These are phyloP conservation scores for Apodemia mormo DNA, from an alignment of 2,888 invertebrate genomes.

Conservation along the genomic window DNA sequence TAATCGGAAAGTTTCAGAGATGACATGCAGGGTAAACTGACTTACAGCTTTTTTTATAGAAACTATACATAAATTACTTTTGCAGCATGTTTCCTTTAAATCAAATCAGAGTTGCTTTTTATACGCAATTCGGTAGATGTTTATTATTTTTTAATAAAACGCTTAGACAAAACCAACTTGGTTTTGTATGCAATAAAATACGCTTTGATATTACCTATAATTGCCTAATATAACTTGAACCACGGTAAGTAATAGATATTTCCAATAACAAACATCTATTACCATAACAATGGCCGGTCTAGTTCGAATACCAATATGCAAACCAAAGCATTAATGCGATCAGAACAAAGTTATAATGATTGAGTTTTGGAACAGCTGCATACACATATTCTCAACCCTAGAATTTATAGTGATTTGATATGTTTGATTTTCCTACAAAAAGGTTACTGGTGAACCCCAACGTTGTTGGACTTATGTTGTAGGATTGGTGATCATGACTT, in stretches of 20 bases:
- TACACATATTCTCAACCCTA: neutral
- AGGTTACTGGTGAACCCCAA: no score
- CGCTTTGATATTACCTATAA: neutral
- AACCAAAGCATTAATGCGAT: conserved; percentile 17
- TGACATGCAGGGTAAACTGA: no score
- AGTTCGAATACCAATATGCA: conserved; percentile 18
- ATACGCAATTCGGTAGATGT: no score
- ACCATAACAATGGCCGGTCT: conserved; percentile 14
- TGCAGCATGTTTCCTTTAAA: no score
- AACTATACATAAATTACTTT: no score
- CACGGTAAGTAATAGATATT: conserved; percentile 13
- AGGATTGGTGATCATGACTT: no score
- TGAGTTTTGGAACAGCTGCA: conserved; percentile 13
- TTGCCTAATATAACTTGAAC: neutral
- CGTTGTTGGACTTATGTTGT: no score
- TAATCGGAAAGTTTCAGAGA: no score
- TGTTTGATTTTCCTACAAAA: neutral
- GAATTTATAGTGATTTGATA: neutral
- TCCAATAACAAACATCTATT: conserved; percentile 16
- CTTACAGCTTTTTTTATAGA: no score
- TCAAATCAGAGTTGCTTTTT: no score
- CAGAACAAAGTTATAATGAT: conserved; percentile 15
- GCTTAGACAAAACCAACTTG: neutral
- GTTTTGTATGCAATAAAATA: no score
- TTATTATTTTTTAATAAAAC: neutral